These are phyloP conservation scores for Gobiocypris rarus DNA, from an alignment of 2,113 vertebrate species.

Conservation along the genomic window DNA sequence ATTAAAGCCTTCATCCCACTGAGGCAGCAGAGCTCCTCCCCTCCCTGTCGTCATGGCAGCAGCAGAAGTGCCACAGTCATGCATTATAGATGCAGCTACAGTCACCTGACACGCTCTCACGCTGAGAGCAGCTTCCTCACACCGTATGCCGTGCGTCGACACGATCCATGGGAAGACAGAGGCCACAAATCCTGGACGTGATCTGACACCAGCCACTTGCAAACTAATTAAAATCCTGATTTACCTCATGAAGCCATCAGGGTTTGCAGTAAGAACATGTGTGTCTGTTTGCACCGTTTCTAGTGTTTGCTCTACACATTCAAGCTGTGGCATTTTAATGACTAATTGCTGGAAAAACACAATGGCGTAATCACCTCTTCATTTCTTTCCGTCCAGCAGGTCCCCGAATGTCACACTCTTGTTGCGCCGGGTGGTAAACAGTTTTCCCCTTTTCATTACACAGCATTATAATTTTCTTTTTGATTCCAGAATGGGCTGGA, in stretches of 20 bases:
- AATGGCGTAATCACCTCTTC: not conserved
- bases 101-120: conserved; percentile 1
- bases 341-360: conserved; percentile 3
- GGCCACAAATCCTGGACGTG: not conserved
- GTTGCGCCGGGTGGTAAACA: not conserved
- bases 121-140: not conserved
- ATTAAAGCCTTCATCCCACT: conserved; percentile 12
- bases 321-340: conserved; percentile 1
- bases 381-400: not conserved
- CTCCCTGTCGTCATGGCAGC: not conserved
- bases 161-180: conserved; percentile 1
- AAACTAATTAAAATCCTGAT: conserved; percentile 10
- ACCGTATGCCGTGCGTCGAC: not conserved
- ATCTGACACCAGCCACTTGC: conserved; percentile 10
- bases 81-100: not conserved
- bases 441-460: not conserved
- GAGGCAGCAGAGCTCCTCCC: conserved; percentile 1
- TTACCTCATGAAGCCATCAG: conserved; percentile 9
- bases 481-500: not conserved
- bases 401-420: not conserved
- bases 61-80: not conserved
- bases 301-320: conserved; percentile 12
- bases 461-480: not conserved
- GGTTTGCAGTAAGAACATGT: not conserved
- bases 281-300: not conserved